phyloP scores from a whole-genome alignment of 2,888 invertebrate species.

The Eremobia ochroleuca region DNA sequence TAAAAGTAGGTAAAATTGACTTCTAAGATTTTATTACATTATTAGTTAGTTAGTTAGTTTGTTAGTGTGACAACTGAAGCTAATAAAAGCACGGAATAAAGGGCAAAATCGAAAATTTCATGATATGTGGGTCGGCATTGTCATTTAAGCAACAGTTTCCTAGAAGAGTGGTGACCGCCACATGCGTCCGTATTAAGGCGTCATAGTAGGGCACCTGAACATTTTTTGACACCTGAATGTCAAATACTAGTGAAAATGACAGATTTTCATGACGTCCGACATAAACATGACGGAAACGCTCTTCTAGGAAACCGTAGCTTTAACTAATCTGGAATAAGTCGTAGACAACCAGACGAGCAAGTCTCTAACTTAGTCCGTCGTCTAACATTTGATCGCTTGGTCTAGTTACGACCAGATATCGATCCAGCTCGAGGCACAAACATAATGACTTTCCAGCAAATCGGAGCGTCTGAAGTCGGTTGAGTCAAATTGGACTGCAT shows the following conservation, averaged over 20 bases:
- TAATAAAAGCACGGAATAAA: not conserved
- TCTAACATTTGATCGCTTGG: slow-evolving; percentile 19
- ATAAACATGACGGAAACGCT: not conserved
- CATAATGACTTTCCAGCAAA: slow-evolving; percentile 39
- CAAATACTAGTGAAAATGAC: not conserved
- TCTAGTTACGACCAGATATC: slow-evolving; percentile 28
- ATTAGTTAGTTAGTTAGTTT: too few relatives aligned
- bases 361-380: not conserved
- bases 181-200: too few relatives aligned
- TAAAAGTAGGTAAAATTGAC: not conserved
- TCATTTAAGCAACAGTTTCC: not conserved
- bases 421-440: slow-evolving; percentile 29
- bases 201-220: too few relatives aligned
- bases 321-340: not conserved
- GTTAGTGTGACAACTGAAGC: not conserved
- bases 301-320: not conserved
- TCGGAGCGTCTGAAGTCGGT: slow-evolving; percentile 39
- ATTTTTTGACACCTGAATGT: not conserved
- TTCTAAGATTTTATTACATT: not conserved
- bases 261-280: not conserved
- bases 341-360: not conserved
- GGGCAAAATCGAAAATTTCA: not conserved
- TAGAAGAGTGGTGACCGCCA: not conserved
- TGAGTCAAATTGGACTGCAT: slow-evolving; percentile 54
- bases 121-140: not conserved